These are phyloP conservation scores for Epicauta chinensis DNA, from an alignment of 1,140 invertebrate genomes.

Conservation along the genomic window DNA sequence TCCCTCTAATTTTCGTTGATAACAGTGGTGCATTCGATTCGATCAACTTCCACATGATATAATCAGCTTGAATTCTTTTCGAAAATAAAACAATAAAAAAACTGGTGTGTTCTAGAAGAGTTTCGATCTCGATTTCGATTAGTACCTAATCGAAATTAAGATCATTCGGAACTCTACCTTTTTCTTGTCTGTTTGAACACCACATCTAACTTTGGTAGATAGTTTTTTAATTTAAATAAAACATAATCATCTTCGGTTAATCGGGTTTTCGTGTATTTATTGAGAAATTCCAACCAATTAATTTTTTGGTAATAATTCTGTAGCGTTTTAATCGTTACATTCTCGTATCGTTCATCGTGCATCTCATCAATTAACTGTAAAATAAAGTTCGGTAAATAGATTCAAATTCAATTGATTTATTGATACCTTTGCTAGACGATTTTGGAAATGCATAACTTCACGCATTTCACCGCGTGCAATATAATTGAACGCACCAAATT, in stretches of 20 bases:
- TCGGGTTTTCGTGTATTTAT: slow-evolving; percentile 4
- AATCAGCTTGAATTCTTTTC: slow-evolving; percentile 12
- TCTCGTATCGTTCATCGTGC: neutral
- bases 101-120: neutral
- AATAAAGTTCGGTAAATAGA: neutral
- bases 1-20: neutral
- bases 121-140: no score
- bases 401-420: no score
- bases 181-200: slow-evolving; percentile 7
- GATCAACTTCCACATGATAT: slow-evolving; percentile 13
- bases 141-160: no score
- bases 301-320: slow-evolving; percentile 5
- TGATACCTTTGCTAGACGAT: slow-evolving; percentile 5
- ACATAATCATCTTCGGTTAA: slow-evolving; percentile 1
- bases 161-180: no score
- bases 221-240: slow-evolving; percentile 1
- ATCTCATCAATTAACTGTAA: slow-evolving; percentile 2
- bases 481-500: slow-evolving; percentile 8
- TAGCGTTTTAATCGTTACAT: neutral
- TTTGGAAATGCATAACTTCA: slow-evolving; percentile 5
- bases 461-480: slow-evolving; percentile 7
- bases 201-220: slow-evolving; percentile 4
- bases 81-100: neutral
- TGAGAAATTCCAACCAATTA: slow-evolving; percentile 11
- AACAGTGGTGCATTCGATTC: slow-evolving; percentile 8